Conservation (phyloP, 2,113 vertebrate genomes). For the Xyliphius kryptos region DNA sequence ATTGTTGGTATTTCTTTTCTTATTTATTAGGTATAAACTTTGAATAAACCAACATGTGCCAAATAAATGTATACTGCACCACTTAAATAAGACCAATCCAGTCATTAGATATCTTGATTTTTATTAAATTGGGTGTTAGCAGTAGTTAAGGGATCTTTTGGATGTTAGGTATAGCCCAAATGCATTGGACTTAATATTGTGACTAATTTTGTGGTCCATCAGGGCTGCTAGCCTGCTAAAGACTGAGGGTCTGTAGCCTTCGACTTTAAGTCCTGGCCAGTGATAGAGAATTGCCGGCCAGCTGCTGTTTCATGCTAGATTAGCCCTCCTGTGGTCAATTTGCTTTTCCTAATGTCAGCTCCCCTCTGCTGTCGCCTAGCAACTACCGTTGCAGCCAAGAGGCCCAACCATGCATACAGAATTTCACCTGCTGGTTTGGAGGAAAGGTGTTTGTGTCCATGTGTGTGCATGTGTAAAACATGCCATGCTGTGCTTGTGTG, state of each 20-base stretch:
- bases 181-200: background rate
- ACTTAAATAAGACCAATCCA: too few species aligned
- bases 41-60: too few species aligned
- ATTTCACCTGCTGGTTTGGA: constrained; percentile 75
- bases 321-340: constrained; percentile 98
- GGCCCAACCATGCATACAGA: constrained; percentile 94
- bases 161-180: constrained; percentile 7
- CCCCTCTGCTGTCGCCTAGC: constrained; percentile 92
- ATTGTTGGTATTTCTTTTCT: too few species aligned
- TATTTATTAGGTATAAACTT: too few species aligned
- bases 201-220: constrained; percentile 21
- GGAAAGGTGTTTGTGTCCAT: constrained; percentile 40
- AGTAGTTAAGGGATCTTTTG: background rate
- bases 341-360: constrained; percentile 99
- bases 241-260: constrained; percentile 25
- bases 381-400: constrained; percentile 83
- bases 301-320: constrained; percentile 93
- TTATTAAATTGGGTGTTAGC: background rate
- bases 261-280: constrained; percentile 22
- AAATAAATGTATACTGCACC: too few species aligned
- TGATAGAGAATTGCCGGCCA: constrained; percentile 67
- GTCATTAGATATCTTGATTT: background rate
- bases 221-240: constrained; percentile 26
- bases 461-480: constrained; percentile 44
- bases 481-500: constrained; percentile 67